phyloP scores from a whole-genome alignment of 1,140 invertebrate species.

The Drosophila lacteicornis region DNA sequence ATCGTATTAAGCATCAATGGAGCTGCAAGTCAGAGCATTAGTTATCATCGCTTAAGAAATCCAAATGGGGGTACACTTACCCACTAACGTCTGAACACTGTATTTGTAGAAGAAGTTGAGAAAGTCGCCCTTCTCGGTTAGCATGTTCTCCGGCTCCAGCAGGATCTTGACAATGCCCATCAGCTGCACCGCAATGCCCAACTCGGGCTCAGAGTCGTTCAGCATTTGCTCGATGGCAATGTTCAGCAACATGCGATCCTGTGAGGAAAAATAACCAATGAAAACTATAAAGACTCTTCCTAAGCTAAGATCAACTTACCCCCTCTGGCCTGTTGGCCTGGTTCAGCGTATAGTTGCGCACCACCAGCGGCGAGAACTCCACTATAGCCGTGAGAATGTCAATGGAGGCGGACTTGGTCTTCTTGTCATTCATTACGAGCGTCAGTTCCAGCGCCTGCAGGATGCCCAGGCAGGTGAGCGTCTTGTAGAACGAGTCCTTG shows the following conservation, averaged over 20 bases:
- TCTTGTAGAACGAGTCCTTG: slow-evolving; percentile 99
- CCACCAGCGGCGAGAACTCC: slow-evolving; percentile 98
- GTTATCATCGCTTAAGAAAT: background rate
- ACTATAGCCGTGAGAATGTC: slow-evolving; percentile 99
- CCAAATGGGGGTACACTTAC: slow-evolving; percentile 85
- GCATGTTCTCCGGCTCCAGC: slow-evolving; percentile 99
- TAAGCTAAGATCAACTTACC: slow-evolving; percentile 86
- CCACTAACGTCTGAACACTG: slow-evolving; percentile 97
- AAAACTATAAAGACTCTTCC: background rate
- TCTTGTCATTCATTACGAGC: slow-evolving; percentile 95
- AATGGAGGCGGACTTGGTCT: slow-evolving; percentile 97
- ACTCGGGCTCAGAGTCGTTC: slow-evolving; percentile 93
- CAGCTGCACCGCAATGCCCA: slow-evolving; percentile 98
- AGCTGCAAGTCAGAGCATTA: slow-evolving; percentile 86
- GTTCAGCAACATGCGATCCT: slow-evolving; percentile 98
- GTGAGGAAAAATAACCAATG: background rate
- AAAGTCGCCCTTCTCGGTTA: slow-evolving; percentile 99
- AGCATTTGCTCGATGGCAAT: slow-evolving; percentile 99
- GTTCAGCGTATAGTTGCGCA: slow-evolving; percentile 97
- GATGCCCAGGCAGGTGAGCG: slow-evolving; percentile 96
- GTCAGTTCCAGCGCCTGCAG: slow-evolving; percentile 97
- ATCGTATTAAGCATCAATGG: slow-evolving; percentile 96
- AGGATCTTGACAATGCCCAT: slow-evolving; percentile 97
- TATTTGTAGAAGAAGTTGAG: slow-evolving; percentile 99
- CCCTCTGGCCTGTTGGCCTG: slow-evolving; percentile 95